These are phyloP conservation scores for Chunga burmeisteri DNA, from an alignment of 2,113 vertebrate genomes.

Conservation along the genomic window DNA sequence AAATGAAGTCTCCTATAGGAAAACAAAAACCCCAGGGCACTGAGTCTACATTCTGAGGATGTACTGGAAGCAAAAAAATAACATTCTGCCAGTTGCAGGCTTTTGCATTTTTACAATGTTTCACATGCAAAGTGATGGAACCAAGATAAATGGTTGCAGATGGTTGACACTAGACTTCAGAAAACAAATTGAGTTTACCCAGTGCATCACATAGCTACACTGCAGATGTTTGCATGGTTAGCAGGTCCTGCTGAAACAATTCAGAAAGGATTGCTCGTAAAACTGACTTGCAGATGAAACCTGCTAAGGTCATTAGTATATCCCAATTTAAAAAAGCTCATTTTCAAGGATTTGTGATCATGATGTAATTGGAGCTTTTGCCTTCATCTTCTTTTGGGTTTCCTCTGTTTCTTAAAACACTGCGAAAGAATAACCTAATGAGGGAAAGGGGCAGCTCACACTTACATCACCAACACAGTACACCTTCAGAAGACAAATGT, in stretches of 20 bases:
- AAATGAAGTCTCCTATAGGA: neutral
- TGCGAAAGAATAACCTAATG: neutral
- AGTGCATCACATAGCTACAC: neutral
- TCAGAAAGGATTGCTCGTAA: neutral
- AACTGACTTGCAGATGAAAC: neutral
- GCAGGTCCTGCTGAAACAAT: conserved; percentile 1
- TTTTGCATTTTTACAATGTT: neutral
- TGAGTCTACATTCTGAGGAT: neutral
- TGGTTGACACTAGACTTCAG: neutral
- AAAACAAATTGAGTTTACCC: neutral
- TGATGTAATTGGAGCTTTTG: neutral
- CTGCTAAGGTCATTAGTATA: neutral
- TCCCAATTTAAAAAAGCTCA: neutral
- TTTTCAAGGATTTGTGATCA: neutral
- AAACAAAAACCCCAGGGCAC: neutral
- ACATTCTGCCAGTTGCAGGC: neutral
- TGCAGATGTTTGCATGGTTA: conserved; percentile 9
- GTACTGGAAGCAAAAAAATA: neutral
- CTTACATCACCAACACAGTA: neutral
- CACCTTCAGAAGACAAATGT: neutral
- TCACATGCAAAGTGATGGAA: neutral
- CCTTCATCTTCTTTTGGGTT: neutral
- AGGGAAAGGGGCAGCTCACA: neutral
- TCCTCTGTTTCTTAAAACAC: neutral
- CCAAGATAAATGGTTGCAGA: conserved; percentile 39